Evolutionary conservation across 2,113 vertebrate species (phyloP).

Genomic region (Pitta sordida): DNA sequence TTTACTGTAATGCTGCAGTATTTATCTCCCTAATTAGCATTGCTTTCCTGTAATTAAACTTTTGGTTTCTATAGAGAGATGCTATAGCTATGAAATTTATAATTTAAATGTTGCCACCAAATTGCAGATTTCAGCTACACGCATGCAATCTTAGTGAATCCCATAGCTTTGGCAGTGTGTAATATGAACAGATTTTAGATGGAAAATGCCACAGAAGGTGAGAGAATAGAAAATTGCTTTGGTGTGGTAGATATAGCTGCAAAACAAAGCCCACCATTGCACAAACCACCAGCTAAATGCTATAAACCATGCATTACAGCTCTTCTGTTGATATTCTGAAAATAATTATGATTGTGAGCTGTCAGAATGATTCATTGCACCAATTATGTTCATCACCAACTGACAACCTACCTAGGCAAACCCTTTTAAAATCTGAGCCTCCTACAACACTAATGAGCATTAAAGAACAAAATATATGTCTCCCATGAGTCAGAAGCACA

Average conservation of each 20-base stretch:
- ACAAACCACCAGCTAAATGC: neutral
- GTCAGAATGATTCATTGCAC: constrained; percentile 45
- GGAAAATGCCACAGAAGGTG: constrained; percentile 15
- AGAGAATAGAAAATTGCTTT: constrained; percentile 37
- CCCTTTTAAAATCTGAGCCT: constrained; percentile 22
- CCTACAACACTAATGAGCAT: constrained; percentile 37
- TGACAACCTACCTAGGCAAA: constrained; percentile 38
- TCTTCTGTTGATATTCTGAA: constrained; percentile 46
- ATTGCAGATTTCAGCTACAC: neutral
- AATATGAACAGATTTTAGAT: neutral
- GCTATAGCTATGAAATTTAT: neutral
- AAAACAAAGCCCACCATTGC: constrained; percentile 12
- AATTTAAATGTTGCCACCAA: neutral
- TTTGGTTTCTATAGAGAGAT: neutral
- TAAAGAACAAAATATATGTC: constrained; percentile 20
- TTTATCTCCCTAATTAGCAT: neutral
- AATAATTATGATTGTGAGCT: constrained; percentile 52
- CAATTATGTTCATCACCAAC: constrained; percentile 20
- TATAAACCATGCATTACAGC: constrained; percentile 32
- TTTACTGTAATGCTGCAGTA: neutral
- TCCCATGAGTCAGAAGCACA: constrained; percentile 17
- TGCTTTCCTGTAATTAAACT: constrained; percentile 9
- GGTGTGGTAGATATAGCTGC: neutral
- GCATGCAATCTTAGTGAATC: neutral
- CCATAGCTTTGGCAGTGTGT: neutral